A percentile compares a stretch with the other conserved stretches of the same genome.
phyloP scores from a whole-genome alignment of 2,797 vertebrate species.

The Sebastes nivosus region DNA sequence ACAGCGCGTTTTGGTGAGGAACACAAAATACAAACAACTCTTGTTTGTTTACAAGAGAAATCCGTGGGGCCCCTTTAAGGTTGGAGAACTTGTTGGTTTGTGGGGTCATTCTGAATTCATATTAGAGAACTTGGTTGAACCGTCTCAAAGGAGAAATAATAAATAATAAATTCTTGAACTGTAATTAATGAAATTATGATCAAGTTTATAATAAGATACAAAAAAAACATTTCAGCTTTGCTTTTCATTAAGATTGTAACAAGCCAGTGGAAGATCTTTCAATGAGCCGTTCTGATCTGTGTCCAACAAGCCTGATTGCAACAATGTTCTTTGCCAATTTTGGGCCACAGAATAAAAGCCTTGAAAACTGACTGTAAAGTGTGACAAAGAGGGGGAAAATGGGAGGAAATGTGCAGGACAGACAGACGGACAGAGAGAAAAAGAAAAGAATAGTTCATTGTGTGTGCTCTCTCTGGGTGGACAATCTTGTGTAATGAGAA shows the following conservation, averaged over 20 bases:
- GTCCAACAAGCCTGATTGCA: conserved; percentile 65
- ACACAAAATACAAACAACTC: background rate
- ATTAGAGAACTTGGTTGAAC: background rate
- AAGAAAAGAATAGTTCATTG: conserved; percentile 67
- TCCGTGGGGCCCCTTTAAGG: background rate
- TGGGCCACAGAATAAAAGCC: conserved; percentile 29
- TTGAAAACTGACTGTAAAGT: conserved; percentile 48
- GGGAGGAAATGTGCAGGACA: conserved; percentile 25
- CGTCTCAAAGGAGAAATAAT: background rate
- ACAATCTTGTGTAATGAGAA: conserved; percentile 72
- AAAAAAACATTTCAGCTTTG: background rate
- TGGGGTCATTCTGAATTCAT: background rate
- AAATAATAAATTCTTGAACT: background rate
- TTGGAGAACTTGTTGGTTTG: background rate
- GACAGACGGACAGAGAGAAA: conserved; percentile 40
- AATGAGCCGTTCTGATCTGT: conserved; percentile 48
- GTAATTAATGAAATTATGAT: conserved; percentile 22
- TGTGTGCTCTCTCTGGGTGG: conserved; percentile 56
- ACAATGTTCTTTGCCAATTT: conserved; percentile 59
- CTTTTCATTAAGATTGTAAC: conserved; percentile 25
- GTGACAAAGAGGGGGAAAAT: conserved; percentile 37
- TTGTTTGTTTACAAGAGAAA: background rate
- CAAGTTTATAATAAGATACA: conserved; percentile 3
- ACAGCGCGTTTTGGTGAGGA: background rate
- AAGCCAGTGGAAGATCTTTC: conserved; percentile 34